phyloP scores from a whole-genome alignment of 2,113 vertebrate genomes.

The Parotia lawesii region DNA sequence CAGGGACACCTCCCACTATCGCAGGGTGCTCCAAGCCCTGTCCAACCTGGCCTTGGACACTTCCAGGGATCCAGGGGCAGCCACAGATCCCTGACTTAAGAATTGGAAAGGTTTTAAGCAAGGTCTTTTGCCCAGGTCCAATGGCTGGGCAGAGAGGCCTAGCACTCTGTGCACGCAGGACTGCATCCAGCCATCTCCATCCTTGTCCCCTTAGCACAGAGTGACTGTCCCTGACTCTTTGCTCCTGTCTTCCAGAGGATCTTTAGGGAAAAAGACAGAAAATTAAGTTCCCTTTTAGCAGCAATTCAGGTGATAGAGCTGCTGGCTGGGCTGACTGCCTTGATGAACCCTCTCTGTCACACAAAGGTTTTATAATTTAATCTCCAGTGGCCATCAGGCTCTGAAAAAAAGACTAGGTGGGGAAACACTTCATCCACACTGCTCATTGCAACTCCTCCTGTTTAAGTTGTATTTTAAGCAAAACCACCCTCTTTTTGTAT shows the following conservation, averaged over 20 bases:
- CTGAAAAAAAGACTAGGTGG: background rate
- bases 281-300: background rate
- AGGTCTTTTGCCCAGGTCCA: background rate
- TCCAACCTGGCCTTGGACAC: too few species aligned
- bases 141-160: background rate
- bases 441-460: rapidly evolving
- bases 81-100: background rate
- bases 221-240: background rate
- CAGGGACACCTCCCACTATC: rapidly evolving
- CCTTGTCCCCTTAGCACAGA: background rate
- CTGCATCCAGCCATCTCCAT: background rate
- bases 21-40: rapidly evolving
- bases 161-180: too few species aligned
- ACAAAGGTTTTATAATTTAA: background rate
- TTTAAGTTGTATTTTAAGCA: background rate
- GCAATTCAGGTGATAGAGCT: background rate
- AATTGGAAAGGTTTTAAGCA: background rate
- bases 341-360: too few species aligned
- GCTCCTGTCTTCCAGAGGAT: background rate
- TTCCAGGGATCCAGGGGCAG: background rate
- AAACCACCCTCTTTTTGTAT: background rate
- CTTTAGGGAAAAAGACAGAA: background rate
- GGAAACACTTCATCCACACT: background rate
- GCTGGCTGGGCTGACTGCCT: background rate
- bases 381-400: background rate